phyloP scores from a whole-genome alignment of 2,888 invertebrate species.

The Eristalinus sepulchralis region DNA sequence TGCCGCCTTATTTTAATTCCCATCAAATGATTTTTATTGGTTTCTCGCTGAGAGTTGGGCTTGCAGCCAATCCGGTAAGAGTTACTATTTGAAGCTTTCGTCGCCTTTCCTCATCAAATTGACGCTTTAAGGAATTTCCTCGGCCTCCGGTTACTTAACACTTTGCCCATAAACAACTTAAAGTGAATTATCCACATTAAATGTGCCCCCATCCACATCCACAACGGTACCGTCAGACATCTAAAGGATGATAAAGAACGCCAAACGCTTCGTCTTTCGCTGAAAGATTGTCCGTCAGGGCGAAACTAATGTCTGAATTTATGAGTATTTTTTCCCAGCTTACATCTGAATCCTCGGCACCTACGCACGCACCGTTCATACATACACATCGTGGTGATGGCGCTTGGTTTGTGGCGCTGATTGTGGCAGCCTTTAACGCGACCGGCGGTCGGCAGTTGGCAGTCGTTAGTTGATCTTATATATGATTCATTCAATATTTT shows the following conservation, averaged over 20 bases:
- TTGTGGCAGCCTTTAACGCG: slow-evolving; percentile 15
- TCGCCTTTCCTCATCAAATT: neutral
- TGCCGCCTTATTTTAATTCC: slow-evolving; percentile 24
- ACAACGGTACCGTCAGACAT: neutral
- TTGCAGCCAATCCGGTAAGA: too few relatives aligned
- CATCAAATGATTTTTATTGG: slow-evolving; percentile 10
- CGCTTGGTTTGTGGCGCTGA: neutral
- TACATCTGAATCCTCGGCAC: neutral
- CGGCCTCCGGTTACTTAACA: slow-evolving; percentile 3
- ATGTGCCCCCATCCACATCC: neutral
- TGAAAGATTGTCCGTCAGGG: slow-evolving; percentile 55
- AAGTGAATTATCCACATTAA: slow-evolving; percentile 47
- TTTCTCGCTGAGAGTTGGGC: too few relatives aligned
- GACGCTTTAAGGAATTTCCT: slow-evolving; percentile 11
- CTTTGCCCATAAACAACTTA: slow-evolving; percentile 60
- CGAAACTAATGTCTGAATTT: slow-evolving; percentile 61
- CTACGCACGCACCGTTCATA: neutral
- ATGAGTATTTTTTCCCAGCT: slow-evolving; percentile 22
- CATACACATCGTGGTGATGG: slow-evolving; percentile 11
- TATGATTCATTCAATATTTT: slow-evolving; percentile 56
- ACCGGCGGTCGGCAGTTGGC: neutral
- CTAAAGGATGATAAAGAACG: slow-evolving; percentile 12
- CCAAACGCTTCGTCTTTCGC: slow-evolving; percentile 1
- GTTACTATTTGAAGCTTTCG: neutral
- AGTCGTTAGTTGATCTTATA: slow-evolving; percentile 47